phyloP scores from a whole-genome alignment of 1,140 invertebrate species.

The Leptoteleia sp. region DNA sequence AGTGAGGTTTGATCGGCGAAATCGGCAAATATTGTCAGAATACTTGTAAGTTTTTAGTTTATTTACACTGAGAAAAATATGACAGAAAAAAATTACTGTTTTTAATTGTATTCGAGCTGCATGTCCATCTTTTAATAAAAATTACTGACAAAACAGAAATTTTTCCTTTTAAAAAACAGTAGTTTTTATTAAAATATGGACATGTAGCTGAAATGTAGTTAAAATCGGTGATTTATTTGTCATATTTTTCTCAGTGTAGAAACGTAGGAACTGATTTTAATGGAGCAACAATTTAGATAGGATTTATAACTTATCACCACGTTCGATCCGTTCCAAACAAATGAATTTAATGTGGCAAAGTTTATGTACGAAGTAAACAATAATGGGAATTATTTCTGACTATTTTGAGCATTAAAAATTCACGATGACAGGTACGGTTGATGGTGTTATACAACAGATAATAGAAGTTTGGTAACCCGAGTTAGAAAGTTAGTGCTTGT shows the following conservation, averaged over 20 bases:
- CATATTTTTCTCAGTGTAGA: too few species aligned
- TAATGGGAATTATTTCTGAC: constrained; percentile 1
- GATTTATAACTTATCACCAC: constrained; percentile 14
- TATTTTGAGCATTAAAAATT: neutral
- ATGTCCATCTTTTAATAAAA: too few species aligned
- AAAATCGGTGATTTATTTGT: too few species aligned
- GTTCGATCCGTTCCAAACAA: neutral
- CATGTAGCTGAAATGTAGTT: too few species aligned
- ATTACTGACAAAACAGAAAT: too few species aligned
- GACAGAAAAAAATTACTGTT: too few species aligned
- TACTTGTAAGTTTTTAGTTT: constrained; percentile 27
- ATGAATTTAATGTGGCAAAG: neutral
- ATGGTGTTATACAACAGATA: neutral
- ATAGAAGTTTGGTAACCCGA: too few species aligned
- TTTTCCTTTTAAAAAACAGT: too few species aligned
- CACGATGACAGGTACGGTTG: neutral
- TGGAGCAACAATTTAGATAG: constrained; percentile 11
- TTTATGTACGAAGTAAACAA: constrained; percentile 14
- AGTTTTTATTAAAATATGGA: too few species aligned
- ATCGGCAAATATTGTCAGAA: constrained; percentile 9
- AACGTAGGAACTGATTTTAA: constrained; percentile 26
- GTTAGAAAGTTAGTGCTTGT: too few species aligned
- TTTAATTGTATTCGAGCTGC: too few species aligned
- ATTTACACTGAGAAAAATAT: too few species aligned
- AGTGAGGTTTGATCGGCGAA: constrained; percentile 1